These are phyloP conservation scores for Patiria pectinifera DNA, from an alignment of 53 echinoderm and acorn worm species.

Conservation along the genomic window DNA sequence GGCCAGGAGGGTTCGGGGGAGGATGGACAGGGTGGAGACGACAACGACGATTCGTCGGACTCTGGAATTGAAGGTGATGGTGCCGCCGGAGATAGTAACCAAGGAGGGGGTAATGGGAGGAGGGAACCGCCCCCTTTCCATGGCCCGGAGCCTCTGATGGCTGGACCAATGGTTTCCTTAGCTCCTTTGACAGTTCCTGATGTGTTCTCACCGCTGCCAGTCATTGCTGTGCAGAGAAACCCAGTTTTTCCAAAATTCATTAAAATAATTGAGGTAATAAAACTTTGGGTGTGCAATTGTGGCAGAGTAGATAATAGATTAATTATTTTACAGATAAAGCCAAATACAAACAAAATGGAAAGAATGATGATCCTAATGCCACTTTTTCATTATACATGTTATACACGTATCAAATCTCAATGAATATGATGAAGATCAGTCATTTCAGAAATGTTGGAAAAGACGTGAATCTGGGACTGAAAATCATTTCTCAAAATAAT, in stretches of 20 bases:
- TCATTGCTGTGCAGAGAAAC: slow-evolving; percentile 94
- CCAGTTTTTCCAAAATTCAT: slow-evolving; percentile 99
- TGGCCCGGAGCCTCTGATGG: slow-evolving; percentile 28
- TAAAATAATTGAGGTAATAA: slow-evolving; percentile 97
- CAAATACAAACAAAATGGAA: too few species aligned
- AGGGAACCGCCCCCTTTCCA: slow-evolving; percentile 7
- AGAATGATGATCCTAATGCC: too few species aligned
- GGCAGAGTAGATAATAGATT: neutral
- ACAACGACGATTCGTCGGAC: slow-evolving; percentile 45
- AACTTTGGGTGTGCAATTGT: neutral
- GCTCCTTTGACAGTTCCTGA: slow-evolving; percentile 94
- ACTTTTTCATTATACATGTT: too few species aligned
- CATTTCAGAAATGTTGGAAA: too few species aligned
- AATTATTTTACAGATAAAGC: too few species aligned
- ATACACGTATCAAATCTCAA: too few species aligned
- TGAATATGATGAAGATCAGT: too few species aligned
- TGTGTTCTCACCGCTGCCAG: slow-evolving; percentile 87
- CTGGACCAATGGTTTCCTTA: slow-evolving; percentile 74
- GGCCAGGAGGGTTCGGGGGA: slow-evolving; percentile 59
- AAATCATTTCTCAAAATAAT: too few species aligned
- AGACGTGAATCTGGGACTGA: too few species aligned
- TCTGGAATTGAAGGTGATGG: slow-evolving; percentile 42
- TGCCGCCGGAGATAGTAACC: slow-evolving; percentile 22
- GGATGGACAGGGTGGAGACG: slow-evolving; percentile 50
- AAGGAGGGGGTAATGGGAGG: slow-evolving; percentile 14